Base-by-base conservation (phyloP, 2,113 vertebrate genomes). In the Myocastor coypus region DNA sequence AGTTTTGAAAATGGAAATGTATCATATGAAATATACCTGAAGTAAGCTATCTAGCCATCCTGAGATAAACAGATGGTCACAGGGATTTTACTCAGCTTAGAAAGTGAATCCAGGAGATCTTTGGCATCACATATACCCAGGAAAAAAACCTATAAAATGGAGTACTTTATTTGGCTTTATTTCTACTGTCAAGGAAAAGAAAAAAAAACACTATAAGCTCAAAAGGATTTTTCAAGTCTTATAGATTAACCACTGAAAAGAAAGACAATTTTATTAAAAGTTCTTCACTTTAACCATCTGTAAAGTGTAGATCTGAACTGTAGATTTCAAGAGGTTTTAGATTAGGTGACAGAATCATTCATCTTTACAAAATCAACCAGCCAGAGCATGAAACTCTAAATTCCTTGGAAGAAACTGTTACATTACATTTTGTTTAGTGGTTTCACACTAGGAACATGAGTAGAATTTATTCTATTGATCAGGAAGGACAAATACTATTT, bases 131-230 rank as follows among this genome's bases (percentile, higher is more conserved):
- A 91, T 82, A 84, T 87, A 84, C 69, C 90, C 59, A 75, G 61
- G 55, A 57, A 92, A 86, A 42, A 66, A 24, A 84, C 57, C 63
- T 90, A 32, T 37, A 63, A 50, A 34, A 78, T 28, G 84, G 17
- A 8, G 10, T 93, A 64, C 94, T 97, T 82, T 92, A 94, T 97
- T 97, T 97, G 28, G 92, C 91, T 94, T 95, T 83, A 42, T 91
- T 97, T 96, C 87, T 77, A 69, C 57, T 71, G 64, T 42, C 17
- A 94, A 52, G 12, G 37, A 11, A 71, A 82, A 55, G 3, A 91
- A 46, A 85, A 42, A 77, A 28, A 93, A 87, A 87, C 28, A 87
- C 80, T n/a, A 96, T 94, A 80, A 92, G 92, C 82, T 96, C 30
- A 34, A 59, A 95, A 87, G 32, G 87, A 83, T 95, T 89, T 68